Evolutionary conservation across 2,113 vertebrate species (phyloP), one percentile per base, ranked within the genome.

Genomic region (Colossoma macropomum): DNA sequence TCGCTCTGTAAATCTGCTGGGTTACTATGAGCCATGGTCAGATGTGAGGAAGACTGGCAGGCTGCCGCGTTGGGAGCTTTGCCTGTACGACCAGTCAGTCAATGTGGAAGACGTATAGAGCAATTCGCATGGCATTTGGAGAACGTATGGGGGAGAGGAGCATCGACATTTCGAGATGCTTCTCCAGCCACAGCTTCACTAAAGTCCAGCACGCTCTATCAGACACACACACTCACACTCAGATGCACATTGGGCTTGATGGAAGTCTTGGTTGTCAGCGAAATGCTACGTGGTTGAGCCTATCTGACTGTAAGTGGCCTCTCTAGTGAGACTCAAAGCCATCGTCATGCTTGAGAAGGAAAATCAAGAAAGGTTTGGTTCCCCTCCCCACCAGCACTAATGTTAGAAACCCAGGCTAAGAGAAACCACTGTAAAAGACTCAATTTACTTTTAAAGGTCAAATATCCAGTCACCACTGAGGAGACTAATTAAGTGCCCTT

Each of bases 391-490:
- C 41, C 63, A 73, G 30, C 70, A 62, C 45, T 72, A 81, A 85
- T 75, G 60, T 66, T 77, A 81, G 72, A 83, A 87, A 86, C 65
- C 77, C 75, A 41, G 45, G 77, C 84, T 87, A 75, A 87, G 80
- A 82, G 73, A 82, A 86, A 85, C 80, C 79, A 81, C 65, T 82
- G 77, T 86, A 87, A 90, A 88, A 89, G 79, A 85, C 86, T 90
- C 83, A 86, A 89, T 86, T 90, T 86, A 86, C 85, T 87, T 86
- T 84, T 86, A 90, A 89, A 89, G 83, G 85, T 87, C 87, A 90
- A 86, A 89, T 89, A 84, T 90, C 81, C 81, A 87, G 85, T 85
- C 87, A 87, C 87, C 81, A 75, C 84, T 85, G 79, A 88, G 75
- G 86, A 86, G 75, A 83, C 83, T 85, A 86, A 89, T 86, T 87